Percentiles rank a stretch among this genome's conserved stretches.
Evolutionary conservation across 2,797 vertebrate genomes (phyloP).

Genomic region (Loriculus beryllinus): DNA sequence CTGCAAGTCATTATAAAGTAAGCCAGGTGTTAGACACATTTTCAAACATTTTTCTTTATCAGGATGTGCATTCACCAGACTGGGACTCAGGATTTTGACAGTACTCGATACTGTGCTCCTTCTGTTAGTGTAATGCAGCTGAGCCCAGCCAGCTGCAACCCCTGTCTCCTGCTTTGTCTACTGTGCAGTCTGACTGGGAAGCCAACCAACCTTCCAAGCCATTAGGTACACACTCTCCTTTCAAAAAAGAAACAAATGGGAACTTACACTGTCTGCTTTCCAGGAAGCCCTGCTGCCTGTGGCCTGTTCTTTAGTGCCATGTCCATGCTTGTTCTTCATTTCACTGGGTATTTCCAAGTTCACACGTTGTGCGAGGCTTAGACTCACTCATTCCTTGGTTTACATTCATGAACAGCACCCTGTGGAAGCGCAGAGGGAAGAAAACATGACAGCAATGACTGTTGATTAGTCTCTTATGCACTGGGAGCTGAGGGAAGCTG

Average conservation of each 20-base stretch:
- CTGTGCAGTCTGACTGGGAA: not conserved
- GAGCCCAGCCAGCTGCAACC: not conserved
- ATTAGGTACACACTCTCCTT: not conserved
- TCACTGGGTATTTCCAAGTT: not conserved
- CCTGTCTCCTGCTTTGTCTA: fast-evolving
- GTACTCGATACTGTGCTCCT: not conserved
- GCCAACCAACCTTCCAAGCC: not conserved
- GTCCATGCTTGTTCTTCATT: not conserved
- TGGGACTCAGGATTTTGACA: not conserved
- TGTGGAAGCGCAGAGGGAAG: not conserved
- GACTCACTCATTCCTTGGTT: not conserved
- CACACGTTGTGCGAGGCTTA: fast-evolving
- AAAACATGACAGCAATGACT: not conserved
- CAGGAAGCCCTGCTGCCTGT: fast-evolving
- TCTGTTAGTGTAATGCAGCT: not conserved
- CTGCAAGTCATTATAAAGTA: not conserved
- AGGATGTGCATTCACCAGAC: not conserved
- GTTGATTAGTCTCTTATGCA: not conserved
- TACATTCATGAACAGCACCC: not conserved
- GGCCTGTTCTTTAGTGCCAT: fast-evolving
- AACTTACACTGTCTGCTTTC: not conserved
- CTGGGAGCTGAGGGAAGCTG: not conserved
- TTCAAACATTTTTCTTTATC: not conserved
- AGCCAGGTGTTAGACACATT: not conserved
- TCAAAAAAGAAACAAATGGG: fast-evolving